Evolutionary conservation across 2,797 vertebrate genomes (phyloP).

Genomic region (Phoebastria nigripes): DNA sequence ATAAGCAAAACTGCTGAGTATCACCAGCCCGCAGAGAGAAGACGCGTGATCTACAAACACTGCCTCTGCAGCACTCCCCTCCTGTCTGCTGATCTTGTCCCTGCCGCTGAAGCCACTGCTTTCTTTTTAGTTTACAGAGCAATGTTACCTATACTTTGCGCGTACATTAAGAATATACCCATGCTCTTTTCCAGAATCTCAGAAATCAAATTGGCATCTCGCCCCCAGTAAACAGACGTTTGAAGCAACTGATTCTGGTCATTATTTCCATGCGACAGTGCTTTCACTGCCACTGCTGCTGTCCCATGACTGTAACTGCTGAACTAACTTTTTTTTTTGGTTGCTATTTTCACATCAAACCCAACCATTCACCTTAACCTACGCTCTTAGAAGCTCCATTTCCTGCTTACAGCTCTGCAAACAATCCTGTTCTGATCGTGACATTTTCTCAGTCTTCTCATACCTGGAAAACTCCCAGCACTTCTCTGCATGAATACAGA

Average conservation of each 20-base stretch:
- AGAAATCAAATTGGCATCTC: not conserved
- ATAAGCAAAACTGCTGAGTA: not conserved
- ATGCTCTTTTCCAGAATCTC: not conserved
- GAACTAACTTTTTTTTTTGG: not conserved
- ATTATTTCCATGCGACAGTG: rapidly evolving
- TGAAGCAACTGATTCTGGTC: not conserved
- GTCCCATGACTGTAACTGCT: not conserved
- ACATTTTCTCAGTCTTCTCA: not conserved
- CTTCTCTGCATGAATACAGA: not conserved
- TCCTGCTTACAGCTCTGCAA: not conserved
- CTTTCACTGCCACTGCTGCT: not conserved
- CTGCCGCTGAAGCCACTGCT: not conserved
- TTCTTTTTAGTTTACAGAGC: too few relatives aligned
- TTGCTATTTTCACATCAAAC: not conserved
- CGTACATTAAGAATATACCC: not conserved
- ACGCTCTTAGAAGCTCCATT: not conserved
- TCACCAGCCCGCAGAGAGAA: not conserved
- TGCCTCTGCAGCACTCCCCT: not conserved
- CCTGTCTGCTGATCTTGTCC: not conserved
- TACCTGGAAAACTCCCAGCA: not conserved
- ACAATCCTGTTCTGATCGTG: not conserved
- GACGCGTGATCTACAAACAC: rapidly evolving
- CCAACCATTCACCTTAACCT: not conserved
- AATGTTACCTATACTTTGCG: too few relatives aligned
- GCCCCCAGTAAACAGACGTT: not conserved